Base-by-base conservation (phyloP, 1,140 invertebrate species). In the Reticulitermes speratus region DNA sequence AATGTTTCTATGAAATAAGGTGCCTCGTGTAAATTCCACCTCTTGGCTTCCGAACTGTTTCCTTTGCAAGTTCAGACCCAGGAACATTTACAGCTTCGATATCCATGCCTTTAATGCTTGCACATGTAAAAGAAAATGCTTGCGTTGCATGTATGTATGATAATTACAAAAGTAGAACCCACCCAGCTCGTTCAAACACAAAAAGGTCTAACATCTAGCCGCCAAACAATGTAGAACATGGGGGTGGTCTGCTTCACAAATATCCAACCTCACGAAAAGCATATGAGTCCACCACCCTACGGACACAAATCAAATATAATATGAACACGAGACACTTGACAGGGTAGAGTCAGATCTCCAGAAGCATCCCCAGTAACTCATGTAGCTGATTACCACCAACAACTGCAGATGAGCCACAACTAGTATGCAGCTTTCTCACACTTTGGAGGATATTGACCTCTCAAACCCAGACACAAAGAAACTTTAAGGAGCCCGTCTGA, bases 371-470 rank as follows among this genome's bases (percentile, higher is more conserved):
- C 52, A 75, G n/a, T 30, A 75, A 30, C 14, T 30, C n/a, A 30
- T 75, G 65, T 75, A 75, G n/a, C 65, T 75, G 65, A 65, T 9
- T 25, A 65, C 45, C 38, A 48, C 82, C 25, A 23, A 5, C 82
- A 48, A 8, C 38, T 83, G 11, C 9, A 8, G 83, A 32, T 52
- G 82, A 82, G 83, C 83, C 83, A 30, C 38, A 52, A 44, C 21
- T 44, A 19, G 14, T 21, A 55, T 19, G 52, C 3, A 75, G n/a
- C 65, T 75, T 75, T 75, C 65, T 75, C 65, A 75, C 65, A 84
- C 32, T 84, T 84, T 84, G 83, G 83, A 84, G 83, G 83, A 32
- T 84, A 84, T 84, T 84, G 48, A 84, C 83, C 83, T 44, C 83
- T 44, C 44, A 44, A 44, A 84, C 21, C 44, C 83, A 84, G 83